A percentile compares a stretch with the other conserved stretches of the same genome.
phyloP scores from a whole-genome alignment of 2,888 invertebrate genomes.

The Anorthoa munda region DNA sequence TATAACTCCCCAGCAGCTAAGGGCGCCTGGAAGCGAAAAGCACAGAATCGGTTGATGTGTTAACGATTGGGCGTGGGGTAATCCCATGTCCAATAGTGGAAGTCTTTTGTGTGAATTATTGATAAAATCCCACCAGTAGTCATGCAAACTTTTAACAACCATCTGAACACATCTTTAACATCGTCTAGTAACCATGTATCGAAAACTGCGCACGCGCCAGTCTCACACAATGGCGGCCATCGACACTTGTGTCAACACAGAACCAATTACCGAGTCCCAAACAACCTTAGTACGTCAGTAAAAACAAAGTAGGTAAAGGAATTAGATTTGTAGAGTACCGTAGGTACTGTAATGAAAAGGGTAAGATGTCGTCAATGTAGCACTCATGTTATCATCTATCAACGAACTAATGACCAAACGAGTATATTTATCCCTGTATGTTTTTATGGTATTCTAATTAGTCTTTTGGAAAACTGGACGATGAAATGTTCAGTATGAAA shows the following conservation, averaged over 20 bases:
- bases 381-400: no score
- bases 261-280: constrained; percentile 48
- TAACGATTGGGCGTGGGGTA: no score
- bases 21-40: no score
- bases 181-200: constrained; percentile 44
- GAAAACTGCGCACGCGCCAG: constrained; percentile 66
- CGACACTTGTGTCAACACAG: constrained; percentile 63
- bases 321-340: constrained; percentile 2
- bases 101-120: no score
- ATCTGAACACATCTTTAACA: constrained; percentile 40
- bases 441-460: not conserved
- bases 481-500: not conserved
- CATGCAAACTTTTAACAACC: constrained; percentile 20
- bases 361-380: not conserved
- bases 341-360: constrained; percentile 1
- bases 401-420: not conserved
- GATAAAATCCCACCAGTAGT: not conserved
- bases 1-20: no score
- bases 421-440: fast-evolving
- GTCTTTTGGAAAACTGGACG: not conserved
- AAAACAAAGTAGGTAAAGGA: constrained; percentile 24
- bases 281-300: constrained; percentile 52
- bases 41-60: no score
- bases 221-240: constrained; percentile 47
- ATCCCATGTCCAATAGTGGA: no score